Evolutionary conservation across 2,888 invertebrate genomes (phyloP), one percentile per base, ranked within the genome.

Genomic region (Latrodectus hesperus): DNA sequence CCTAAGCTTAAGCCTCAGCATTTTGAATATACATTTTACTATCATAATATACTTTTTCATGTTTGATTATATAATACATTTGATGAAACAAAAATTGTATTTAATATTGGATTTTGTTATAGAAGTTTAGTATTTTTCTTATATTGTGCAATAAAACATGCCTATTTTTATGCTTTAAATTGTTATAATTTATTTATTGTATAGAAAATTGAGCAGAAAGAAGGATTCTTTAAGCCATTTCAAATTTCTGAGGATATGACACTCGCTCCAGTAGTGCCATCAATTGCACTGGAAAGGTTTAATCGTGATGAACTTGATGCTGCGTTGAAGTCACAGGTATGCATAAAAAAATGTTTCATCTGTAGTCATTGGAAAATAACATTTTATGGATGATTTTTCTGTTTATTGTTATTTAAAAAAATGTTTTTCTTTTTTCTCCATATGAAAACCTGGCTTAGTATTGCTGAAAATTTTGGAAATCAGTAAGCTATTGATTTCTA

Each of bases 211-310:
- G 67, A 22, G 60, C 64, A 81, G 64, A 67, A 68, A 17, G 79
- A 87, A 76, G 73, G 82, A 81, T 89, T 90, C 49, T 92, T 92
- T 90, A 91, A 91, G 91, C 92, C 92, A 77, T 93, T 93, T 90
- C 92, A 94, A 92, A 92, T 98, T 6, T 98, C 97, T 93, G 95
- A 94, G 64, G 96, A 97, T 91, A 98, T 98, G 98, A 94, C 95
- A 91, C 91, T 98, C 88, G 98, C 98, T 2, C 97, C 97, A 0
- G 91, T 94, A 6, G 92, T 93, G 17, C 94, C 92, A 14, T 92
- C 84, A 9, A 85, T 97, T 16, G 93, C 93, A 11, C 92, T 93
- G 12, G 92, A 93, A 12, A 60, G 89, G 12, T 90, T 90, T 71
- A 79, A 8, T 93, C 94, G 77, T 94, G 94, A 91, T 12, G 10